phyloP scores from a whole-genome alignment of 2,113 vertebrate genomes.

The Apaloderma vittatum region DNA sequence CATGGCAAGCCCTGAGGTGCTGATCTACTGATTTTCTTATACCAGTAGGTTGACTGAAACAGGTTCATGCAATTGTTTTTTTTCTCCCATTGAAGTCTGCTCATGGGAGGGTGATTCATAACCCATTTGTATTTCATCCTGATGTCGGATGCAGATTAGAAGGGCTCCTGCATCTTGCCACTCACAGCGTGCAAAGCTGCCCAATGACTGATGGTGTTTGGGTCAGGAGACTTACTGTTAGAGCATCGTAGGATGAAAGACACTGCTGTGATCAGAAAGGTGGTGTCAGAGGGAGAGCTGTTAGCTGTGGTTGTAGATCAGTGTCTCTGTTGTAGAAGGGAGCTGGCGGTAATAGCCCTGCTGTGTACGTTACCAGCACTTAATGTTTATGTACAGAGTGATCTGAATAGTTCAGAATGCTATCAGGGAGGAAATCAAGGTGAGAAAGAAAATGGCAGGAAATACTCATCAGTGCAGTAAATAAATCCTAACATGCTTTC shows the following conservation, averaged over 20 bases:
- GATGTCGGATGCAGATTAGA: background rate
- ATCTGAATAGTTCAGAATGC: background rate
- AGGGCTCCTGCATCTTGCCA: background rate
- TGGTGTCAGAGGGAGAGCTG: background rate
- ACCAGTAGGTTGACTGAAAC: background rate
- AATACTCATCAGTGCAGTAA: background rate
- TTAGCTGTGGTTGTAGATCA: background rate
- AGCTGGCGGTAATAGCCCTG: background rate
- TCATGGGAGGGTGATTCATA: background rate
- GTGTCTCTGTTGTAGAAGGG: background rate
- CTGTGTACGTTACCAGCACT: background rate
- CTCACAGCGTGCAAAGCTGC: background rate
- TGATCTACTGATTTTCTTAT: background rate
- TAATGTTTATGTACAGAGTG: background rate
- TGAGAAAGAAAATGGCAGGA: background rate
- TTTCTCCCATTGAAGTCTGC: background rate
- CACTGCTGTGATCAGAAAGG: background rate
- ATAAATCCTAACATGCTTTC: background rate
- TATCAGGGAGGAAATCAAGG: background rate
- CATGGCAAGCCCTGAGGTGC: background rate
- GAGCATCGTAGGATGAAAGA: background rate
- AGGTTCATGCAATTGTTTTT: background rate
- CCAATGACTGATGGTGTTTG: fast-evolving
- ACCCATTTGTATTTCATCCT: background rate
- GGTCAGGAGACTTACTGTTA: background rate